Percentiles rank a stretch among this genome's conserved stretches.
Conservation (phyloP, 2,888 invertebrate species). For the Heteropelma amictum region DNA sequence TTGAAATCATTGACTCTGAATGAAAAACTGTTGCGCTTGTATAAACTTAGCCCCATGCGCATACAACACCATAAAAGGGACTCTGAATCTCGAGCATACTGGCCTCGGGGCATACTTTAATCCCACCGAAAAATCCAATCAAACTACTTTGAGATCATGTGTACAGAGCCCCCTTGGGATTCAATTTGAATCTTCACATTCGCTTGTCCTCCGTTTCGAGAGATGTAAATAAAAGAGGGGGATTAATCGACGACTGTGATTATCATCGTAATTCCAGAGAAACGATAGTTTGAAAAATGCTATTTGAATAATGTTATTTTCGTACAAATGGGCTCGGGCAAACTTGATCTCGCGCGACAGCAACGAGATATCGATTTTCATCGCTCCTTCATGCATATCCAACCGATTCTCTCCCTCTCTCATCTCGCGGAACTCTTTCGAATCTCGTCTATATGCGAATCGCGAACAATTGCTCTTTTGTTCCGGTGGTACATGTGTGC, state of each 20-base stretch:
- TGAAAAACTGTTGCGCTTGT: too few species aligned
- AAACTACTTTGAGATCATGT: conserved; percentile 64
- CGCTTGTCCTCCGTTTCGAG: not conserved
- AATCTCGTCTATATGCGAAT: conserved; percentile 68
- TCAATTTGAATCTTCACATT: not conserved
- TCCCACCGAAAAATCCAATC: conserved; percentile 71
- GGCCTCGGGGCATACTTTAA: conserved; percentile 62
- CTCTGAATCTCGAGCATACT: conserved; percentile 11
- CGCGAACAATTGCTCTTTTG: conserved; percentile 61
- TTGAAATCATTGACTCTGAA: too few species aligned
- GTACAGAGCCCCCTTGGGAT: conserved; percentile 24
- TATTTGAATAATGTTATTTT: not conserved
- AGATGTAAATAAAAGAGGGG: not conserved
- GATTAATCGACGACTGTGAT: not conserved
- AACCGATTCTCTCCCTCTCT: not conserved
- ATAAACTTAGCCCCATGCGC: not conserved
- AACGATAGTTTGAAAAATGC: not conserved
- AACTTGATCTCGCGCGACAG: conserved; percentile 4
- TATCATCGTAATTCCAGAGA: not conserved
- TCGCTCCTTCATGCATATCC: not conserved
- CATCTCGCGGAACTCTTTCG: conserved; percentile 53
- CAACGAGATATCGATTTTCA: conserved; percentile 14
- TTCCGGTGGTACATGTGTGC: conserved; percentile 51
- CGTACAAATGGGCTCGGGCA: not conserved
- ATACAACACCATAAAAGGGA: not conserved